Evolutionary conservation across 2,797 vertebrate genomes (phyloP).

Genomic region (Molossus molossus): DNA sequence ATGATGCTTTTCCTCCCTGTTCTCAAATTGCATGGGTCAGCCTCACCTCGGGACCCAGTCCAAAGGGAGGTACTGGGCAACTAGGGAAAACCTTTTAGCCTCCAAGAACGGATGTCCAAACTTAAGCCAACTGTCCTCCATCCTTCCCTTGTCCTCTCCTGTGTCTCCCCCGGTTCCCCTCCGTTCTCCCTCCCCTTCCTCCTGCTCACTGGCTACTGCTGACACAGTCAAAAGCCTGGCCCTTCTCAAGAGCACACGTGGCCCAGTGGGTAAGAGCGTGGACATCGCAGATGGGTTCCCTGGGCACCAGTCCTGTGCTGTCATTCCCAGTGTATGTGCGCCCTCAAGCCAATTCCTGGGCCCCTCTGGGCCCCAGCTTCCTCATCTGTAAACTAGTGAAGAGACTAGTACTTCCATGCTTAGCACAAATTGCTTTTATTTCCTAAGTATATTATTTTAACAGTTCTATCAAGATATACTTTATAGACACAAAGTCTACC

Average conservation of each 20-base stretch:
- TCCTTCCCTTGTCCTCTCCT: too few relatives aligned
- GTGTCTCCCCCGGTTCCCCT: neutral
- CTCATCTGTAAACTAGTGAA: neutral
- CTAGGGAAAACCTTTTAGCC: neutral
- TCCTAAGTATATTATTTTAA: neutral
- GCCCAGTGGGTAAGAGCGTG: neutral
- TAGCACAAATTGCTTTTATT: neutral
- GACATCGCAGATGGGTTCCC: neutral
- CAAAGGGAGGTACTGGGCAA: neutral
- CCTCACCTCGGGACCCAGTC: neutral
- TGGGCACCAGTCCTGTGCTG: neutral
- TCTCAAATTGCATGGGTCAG: neutral
- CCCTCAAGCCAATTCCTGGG: neutral
- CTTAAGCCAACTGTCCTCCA: too few relatives aligned
- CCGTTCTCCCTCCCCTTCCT: neutral
- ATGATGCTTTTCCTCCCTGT: neutral
- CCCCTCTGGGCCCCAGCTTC: neutral
- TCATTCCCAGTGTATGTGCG: neutral
- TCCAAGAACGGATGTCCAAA: neutral
- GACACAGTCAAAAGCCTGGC: neutral
- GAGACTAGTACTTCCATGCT: neutral
- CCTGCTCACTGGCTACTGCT: neutral
- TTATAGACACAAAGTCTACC: neutral
- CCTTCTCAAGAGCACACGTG: neutral
- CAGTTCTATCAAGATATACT: neutral